These are phyloP conservation scores for Anas platyrhynchos DNA, from an alignment of 2,113 vertebrate genomes.

Conservation along the genomic window DNA sequence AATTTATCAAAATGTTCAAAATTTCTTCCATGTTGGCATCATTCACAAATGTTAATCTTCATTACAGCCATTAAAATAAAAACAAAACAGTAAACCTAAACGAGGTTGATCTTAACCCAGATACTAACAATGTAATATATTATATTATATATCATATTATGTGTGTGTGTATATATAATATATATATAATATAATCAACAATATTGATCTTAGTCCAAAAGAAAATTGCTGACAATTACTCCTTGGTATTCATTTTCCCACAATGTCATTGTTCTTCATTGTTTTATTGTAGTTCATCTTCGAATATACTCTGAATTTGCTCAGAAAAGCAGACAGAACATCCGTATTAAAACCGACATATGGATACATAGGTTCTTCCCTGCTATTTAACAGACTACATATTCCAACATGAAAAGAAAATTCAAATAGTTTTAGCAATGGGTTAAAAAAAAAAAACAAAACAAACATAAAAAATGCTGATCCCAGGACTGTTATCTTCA, in stretches of 20 bases:
- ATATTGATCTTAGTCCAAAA: neutral
- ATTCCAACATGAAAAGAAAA: neutral
- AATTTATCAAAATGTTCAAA: neutral
- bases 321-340: neutral
- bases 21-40: neutral
- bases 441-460: neutral
- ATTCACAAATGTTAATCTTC: neutral
- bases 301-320: neutral
- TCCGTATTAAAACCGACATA: neutral
- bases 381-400: neutral
- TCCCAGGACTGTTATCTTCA: neutral
- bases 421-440: neutral
- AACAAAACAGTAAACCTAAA: neutral
- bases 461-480: too few relatives aligned
- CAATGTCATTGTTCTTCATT: too few relatives aligned
- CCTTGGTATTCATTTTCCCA: neutral
- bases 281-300: neutral
- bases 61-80: neutral
- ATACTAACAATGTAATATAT: too few relatives aligned
- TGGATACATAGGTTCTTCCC: rapidly evolving
- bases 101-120: neutral
- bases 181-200: too few relatives aligned
- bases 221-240: neutral
- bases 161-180: too few relatives aligned
- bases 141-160: too few relatives aligned